Evolutionary conservation across 2,113 vertebrate species (phyloP).

Genomic region (Apaloderma vittatum): DNA sequence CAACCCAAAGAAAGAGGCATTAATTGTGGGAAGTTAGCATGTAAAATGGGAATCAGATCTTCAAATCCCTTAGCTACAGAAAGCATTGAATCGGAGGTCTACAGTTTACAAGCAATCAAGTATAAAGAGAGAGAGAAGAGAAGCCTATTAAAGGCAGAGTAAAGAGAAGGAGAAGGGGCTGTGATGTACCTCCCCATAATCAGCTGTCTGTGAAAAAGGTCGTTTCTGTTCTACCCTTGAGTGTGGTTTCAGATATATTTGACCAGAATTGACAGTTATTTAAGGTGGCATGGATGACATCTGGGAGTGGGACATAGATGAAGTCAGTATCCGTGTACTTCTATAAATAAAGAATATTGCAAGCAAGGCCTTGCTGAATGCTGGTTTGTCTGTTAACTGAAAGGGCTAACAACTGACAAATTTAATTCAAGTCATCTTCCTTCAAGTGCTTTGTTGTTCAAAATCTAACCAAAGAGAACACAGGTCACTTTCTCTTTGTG

Average conservation of each 20-base stretch:
- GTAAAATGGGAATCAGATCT: slow-evolving; percentile 10
- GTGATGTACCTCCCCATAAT: background rate
- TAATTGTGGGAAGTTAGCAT: slow-evolving; percentile 29
- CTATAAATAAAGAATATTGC: background rate
- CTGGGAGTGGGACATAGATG: background rate
- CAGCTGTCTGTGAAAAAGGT: background rate
- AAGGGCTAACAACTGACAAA: background rate
- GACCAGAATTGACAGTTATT: background rate
- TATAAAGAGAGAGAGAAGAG: background rate
- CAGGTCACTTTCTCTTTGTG: background rate
- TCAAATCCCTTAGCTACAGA: background rate
- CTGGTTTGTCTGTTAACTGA: background rate
- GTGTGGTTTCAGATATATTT: background rate
- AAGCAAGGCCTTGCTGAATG: background rate
- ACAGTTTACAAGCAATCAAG: background rate
- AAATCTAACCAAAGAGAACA: background rate
- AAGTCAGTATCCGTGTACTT: background rate
- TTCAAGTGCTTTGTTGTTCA: background rate
- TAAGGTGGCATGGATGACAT: background rate
- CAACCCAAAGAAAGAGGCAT: background rate
- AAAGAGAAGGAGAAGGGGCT: background rate
- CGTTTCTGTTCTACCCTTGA: background rate
- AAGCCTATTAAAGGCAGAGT: background rate
- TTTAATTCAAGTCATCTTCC: background rate
- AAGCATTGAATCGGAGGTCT: background rate